Evolutionary conservation across 2,797 vertebrate genomes (phyloP).

Genomic region (Oceanodroma leucorhoa): DNA sequence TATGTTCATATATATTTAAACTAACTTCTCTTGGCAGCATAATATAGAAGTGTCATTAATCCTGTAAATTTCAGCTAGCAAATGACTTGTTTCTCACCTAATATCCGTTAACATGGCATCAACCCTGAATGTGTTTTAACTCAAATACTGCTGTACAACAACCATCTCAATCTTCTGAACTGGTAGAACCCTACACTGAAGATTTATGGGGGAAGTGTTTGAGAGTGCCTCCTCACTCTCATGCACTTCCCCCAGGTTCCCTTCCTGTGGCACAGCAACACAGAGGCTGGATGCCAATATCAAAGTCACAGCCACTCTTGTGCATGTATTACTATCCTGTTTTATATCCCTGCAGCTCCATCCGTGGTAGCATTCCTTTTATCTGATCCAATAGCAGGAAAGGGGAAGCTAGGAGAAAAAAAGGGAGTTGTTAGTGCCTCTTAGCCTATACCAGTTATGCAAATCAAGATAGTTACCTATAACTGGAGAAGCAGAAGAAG

Average conservation of each 20-base stretch:
- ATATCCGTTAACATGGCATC: neutral
- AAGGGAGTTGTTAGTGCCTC: neutral
- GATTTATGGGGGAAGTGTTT: neutral
- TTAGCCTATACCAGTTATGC: neutral
- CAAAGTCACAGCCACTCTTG: neutral
- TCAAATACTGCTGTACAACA: neutral
- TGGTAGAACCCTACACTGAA: neutral
- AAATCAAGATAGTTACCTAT: neutral
- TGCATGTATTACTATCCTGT: too few species aligned
- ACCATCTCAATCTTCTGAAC: neutral
- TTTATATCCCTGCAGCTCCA: neutral
- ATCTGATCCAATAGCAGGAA: neutral
- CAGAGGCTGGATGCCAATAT: neutral
- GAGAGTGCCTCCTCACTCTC: neutral
- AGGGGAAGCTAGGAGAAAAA: neutral
- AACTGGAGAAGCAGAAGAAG: neutral
- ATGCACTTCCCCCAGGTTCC: neutral
- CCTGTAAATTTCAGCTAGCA: neutral
- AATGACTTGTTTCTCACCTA: neutral
- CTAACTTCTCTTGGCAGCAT: neutral
- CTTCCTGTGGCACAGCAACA: neutral
- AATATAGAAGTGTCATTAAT: neutral
- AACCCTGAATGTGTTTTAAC: neutral
- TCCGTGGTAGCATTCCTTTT: neutral
- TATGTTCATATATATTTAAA: conserved; percentile 31